Percentiles rank a stretch among this genome's conserved stretches.
Conservation (phyloP, 2,113 vertebrate species). For the Tragelaphus imberbis region DNA sequence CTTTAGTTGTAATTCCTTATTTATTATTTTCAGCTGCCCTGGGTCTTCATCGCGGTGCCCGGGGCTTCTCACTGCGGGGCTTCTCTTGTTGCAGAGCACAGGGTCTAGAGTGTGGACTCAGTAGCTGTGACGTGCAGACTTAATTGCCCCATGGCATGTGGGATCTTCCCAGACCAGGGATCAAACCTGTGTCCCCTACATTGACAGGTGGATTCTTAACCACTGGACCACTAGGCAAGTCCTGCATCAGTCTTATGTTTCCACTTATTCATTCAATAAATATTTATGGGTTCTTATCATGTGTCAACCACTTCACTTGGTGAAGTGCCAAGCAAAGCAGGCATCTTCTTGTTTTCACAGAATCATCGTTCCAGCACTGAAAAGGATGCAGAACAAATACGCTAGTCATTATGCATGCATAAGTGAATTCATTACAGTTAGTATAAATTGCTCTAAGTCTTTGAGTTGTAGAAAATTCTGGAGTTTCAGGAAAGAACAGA, state of each 20-base stretch:
- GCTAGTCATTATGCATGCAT: not conserved
- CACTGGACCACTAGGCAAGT: not conserved
- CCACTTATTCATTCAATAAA: not conserved
- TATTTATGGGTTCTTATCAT: not conserved
- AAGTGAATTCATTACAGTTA: not conserved
- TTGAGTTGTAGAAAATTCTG: not conserved
- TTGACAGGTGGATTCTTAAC: not conserved
- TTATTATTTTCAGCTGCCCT: not conserved
- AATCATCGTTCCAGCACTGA: not conserved
- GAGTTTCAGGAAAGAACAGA: constrained; percentile 8
- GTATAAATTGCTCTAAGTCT: not conserved
- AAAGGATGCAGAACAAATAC: not conserved
- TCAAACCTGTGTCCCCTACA: not conserved
- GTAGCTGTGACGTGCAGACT: not conserved
- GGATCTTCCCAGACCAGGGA: not conserved
- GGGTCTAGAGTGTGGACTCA: not conserved
- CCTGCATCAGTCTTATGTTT: not conserved
- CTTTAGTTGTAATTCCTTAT: not conserved
- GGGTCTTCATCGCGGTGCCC: rapidly evolving
- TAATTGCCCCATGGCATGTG: not conserved
- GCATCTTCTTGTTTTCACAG: not conserved
- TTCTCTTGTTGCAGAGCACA: not conserved
- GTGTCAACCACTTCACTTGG: not conserved
- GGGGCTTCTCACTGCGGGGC: not conserved
- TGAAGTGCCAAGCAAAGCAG: not conserved